A percentile compares a stretch with the other conserved stretches of the same genome.
phyloP scores from a whole-genome alignment of 1,140 invertebrate species.

The Drosophila baimaii region DNA sequence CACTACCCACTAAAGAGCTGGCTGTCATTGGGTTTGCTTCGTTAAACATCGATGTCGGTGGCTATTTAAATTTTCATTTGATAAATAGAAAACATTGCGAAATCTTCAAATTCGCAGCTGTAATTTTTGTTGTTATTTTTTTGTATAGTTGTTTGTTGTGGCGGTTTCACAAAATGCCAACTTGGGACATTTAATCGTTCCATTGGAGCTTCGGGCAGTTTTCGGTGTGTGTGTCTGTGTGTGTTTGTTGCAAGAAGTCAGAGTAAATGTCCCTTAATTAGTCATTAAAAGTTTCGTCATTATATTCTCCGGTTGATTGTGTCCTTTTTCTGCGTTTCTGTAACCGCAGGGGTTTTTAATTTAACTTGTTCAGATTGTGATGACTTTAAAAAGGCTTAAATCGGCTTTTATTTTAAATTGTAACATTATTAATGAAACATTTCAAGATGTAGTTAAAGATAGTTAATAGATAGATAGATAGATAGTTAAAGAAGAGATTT shows the following conservation, averaged over 20 bases:
- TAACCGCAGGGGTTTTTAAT: slow-evolving; percentile 33
- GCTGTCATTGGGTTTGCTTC: slow-evolving; percentile 59
- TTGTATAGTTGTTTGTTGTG: slow-evolving; percentile 40
- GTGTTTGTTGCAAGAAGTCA: slow-evolving; percentile 19
- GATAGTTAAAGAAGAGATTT: too few relatives aligned
- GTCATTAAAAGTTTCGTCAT: slow-evolving; percentile 71
- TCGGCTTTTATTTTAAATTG: too few relatives aligned
- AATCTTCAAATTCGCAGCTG: slow-evolving; percentile 28
- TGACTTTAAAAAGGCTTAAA: slow-evolving; percentile 7
- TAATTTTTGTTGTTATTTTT: slow-evolving; percentile 26
- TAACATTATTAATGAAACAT: not conserved
- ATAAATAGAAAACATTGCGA: slow-evolving; percentile 59
- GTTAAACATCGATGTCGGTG: slow-evolving; percentile 35
- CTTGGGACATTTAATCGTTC: slow-evolving; percentile 51
- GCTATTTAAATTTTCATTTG: slow-evolving; percentile 74
- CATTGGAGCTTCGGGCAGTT: slow-evolving; percentile 42
- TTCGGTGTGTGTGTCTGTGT: slow-evolving; percentile 22
- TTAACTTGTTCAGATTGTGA: slow-evolving; percentile 22
- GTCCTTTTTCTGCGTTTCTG: slow-evolving; percentile 4
- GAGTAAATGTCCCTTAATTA: slow-evolving; percentile 58
- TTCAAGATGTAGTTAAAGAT: not conserved
- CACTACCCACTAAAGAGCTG: slow-evolving; percentile 30
- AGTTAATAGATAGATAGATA: too few relatives aligned
- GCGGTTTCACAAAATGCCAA: slow-evolving; percentile 34
- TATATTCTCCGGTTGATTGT: slow-evolving; percentile 50